Conservation (phyloP, 2,113 vertebrate species). For the Lycaon pictus region DNA sequence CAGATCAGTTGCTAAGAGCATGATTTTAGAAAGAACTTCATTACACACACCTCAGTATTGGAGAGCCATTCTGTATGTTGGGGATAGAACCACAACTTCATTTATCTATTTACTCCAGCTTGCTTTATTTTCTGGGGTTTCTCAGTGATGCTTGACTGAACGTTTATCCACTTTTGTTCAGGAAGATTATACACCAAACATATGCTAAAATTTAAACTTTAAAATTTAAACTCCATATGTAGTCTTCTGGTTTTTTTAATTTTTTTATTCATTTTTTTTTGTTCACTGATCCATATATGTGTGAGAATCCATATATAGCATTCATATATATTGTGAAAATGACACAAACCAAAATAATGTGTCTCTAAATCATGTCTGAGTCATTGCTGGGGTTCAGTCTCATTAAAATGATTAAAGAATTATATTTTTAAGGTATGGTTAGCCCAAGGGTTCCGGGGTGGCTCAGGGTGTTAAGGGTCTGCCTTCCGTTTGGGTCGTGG, state of each 20-base stretch:
- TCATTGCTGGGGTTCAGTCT: background rate
- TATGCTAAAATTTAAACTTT: conserved; percentile 23
- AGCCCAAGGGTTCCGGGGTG: background rate
- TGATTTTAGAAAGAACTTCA: conserved; percentile 7
- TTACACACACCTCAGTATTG: background rate
- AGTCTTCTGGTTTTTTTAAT: background rate
- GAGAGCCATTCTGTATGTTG: background rate
- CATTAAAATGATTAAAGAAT: background rate
- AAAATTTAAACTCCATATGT: background rate
- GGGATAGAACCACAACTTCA: background rate
- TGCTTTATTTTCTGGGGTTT: background rate
- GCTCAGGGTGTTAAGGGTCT: too few relatives aligned
- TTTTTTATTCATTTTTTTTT: background rate
- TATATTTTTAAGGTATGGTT: background rate
- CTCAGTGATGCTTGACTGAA: background rate
- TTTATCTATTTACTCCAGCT: background rate
- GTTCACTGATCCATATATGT: background rate
- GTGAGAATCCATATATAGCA: background rate
- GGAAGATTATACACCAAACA: background rate
- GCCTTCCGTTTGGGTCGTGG: too few relatives aligned
- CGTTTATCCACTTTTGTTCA: background rate
- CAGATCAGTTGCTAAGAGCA: background rate
- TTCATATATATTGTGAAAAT: background rate
- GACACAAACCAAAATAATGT: background rate
- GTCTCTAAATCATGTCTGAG: conserved; percentile 44